Evolutionary conservation across 2,113 vertebrate genomes (phyloP), one percentile per base, ranked within the genome.

Genomic region (Austrofundulus limnaeus): DNA sequence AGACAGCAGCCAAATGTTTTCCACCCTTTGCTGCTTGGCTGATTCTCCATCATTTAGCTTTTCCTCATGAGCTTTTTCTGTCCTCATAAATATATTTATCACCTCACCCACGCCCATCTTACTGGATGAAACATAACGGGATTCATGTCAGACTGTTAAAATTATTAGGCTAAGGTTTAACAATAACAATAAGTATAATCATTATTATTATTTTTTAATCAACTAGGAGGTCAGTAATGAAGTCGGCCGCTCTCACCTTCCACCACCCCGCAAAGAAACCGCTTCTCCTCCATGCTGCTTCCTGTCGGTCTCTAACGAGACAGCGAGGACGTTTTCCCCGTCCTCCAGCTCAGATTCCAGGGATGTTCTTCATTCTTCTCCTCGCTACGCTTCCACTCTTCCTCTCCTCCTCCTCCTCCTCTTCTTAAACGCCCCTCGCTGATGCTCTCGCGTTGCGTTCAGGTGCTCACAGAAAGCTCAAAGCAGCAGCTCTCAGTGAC

Each of bases 201-300:
- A n/a, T n/a, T n/a, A n/a, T n/a, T n/a, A n/a, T n/a, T n/a, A n/a
- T n/a, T n/a, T n/a, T n/a, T 62, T 66, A 77, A 83, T 71, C 58
- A 25, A 48, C 53, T 37, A 60, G 70, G 63, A 66, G 72, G 72
- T 82, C 58, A 75, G 57, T 39, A 2, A 56, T 48, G 45, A 61
- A 78, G 64, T 54, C 69, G 57, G 2, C 16, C 38, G 38, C 57
- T 63, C 90, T 88, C 90, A 94, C 94, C 93, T 91, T 95, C 94
- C 85, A 94, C 93, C 75, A 95, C 93, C 56, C 94, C 93, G 66
- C 94, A 95, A 77, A 95, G 84, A 81, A 93, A 93, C 77, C 70
- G 86, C 68, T 63, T 75, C 67, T 69, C 83, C 72, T 92, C 92
- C 94, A 94, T 94, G 41, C 66, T 85, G 54, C 47, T 51, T 77